Conservation (phyloP, 2,797 vertebrate genomes). For the Coranthus polyacanthus region DNA sequence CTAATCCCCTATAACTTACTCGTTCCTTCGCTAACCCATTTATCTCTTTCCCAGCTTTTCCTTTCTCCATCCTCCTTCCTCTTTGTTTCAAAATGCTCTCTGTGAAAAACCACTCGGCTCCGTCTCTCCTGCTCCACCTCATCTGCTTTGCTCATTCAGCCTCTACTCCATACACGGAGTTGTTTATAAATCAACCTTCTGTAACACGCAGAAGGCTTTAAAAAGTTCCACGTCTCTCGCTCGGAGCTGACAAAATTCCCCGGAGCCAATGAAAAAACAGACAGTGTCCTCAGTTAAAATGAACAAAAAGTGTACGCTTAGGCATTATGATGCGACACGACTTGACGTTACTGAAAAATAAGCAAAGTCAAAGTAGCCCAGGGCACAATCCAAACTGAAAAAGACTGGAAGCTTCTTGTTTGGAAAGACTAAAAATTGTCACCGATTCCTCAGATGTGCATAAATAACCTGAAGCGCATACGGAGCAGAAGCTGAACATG, state of each 20-base stretch:
- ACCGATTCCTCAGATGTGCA: conserved; percentile 11
- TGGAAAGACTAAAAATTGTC: conserved; percentile 5
- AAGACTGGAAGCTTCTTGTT: conserved; percentile 3
- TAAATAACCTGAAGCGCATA: conserved; percentile 13
- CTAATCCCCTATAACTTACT: conserved; percentile 59
- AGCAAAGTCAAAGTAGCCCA: background rate
- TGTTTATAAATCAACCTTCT: conserved; percentile 32
- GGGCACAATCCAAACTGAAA: background rate
- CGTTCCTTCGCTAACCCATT: conserved; percentile 39
- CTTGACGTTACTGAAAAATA: background rate
- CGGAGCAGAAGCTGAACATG: conserved; percentile 12
- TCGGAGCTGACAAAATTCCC: conserved; percentile 36
- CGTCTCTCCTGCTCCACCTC: conserved; percentile 18
- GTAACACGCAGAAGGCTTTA: conserved; percentile 6
- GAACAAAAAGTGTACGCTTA: conserved; percentile 4
- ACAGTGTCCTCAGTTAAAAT: background rate
- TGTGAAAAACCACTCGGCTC: conserved; percentile 24
- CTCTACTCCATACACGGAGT: background rate
- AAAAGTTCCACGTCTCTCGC: conserved; percentile 27
- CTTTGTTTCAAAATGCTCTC: conserved; percentile 32
- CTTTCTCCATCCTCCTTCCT: background rate
- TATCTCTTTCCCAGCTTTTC: conserved; percentile 31
- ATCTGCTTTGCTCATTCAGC: conserved; percentile 7
- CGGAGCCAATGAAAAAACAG: conserved; percentile 1
- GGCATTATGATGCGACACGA: background rate